Evolutionary conservation across 2,888 invertebrate species (phyloP).

Genomic region (Aphodius granarius): DNA sequence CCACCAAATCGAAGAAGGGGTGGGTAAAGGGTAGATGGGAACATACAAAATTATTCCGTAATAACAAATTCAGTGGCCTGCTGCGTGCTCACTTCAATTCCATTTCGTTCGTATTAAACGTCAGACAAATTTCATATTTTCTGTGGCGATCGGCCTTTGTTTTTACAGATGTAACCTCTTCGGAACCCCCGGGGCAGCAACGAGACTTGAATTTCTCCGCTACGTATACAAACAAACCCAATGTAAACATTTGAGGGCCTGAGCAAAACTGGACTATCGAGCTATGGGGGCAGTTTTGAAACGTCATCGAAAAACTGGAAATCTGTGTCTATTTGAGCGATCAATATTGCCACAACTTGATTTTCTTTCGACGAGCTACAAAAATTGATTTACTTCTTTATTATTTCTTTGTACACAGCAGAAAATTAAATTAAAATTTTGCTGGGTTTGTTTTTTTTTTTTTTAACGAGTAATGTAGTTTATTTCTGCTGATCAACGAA

Average conservation of each 20-base stretch:
- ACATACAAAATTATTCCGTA: background rate
- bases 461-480: background rate
- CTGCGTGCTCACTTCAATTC: background rate
- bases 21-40: background rate
- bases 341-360: background rate
- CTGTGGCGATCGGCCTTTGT: background rate
- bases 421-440: background rate
- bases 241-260: background rate
- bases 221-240: background rate
- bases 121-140: background rate
- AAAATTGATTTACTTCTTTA: background rate
- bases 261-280: background rate
- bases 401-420: background rate
- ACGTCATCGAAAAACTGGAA: background rate
- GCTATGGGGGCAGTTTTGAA: background rate
- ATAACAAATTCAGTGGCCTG: background rate
- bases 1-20: background rate
- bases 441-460: background rate
- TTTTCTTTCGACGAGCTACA: background rate
- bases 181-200: background rate
- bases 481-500: background rate
- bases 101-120: background rate
- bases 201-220: background rate
- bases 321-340: background rate
- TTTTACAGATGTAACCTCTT: background rate